Percentiles rank a stretch among this genome's conserved stretches.
phyloP scores from a whole-genome alignment of 2,113 vertebrate species.

The Mustelus asterias region DNA sequence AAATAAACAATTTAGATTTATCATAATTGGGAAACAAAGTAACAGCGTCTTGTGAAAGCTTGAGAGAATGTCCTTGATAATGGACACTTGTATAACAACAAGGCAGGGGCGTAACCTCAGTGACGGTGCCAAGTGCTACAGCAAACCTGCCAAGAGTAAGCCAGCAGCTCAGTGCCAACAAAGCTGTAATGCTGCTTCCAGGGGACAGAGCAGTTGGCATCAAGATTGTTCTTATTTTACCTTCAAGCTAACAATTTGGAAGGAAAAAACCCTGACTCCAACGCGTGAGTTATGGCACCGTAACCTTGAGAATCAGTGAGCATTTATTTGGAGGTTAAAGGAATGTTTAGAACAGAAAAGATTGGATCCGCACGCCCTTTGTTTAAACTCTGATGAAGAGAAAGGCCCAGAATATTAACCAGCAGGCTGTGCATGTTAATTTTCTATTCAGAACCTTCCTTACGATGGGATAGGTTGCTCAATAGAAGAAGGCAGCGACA shows the following conservation, averaged over 20 bases:
- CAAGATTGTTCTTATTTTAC: background rate
- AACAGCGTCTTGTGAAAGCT: background rate
- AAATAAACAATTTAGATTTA: background rate
- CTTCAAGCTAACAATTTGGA: background rate
- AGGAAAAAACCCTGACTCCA: background rate
- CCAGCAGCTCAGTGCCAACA: background rate
- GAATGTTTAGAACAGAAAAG: background rate
- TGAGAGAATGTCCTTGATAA: background rate
- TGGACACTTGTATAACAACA: background rate
- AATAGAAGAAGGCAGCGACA: background rate
- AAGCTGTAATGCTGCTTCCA: background rate
- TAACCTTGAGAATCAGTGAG: background rate
- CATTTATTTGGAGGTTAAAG: background rate
- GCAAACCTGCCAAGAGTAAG: background rate
- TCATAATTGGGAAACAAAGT: background rate
- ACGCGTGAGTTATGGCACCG: background rate
- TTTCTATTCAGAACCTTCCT: background rate
- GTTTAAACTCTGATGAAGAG: background rate
- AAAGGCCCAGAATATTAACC: background rate
- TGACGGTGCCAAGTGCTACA: background rate
- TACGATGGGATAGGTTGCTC: background rate
- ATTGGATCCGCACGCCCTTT: background rate
- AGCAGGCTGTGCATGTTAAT: background rate
- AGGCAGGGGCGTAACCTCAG: background rate
- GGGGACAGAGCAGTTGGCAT: background rate